Base-by-base conservation (phyloP, 1,140 invertebrate species). In the Manduca sexta region DNA sequence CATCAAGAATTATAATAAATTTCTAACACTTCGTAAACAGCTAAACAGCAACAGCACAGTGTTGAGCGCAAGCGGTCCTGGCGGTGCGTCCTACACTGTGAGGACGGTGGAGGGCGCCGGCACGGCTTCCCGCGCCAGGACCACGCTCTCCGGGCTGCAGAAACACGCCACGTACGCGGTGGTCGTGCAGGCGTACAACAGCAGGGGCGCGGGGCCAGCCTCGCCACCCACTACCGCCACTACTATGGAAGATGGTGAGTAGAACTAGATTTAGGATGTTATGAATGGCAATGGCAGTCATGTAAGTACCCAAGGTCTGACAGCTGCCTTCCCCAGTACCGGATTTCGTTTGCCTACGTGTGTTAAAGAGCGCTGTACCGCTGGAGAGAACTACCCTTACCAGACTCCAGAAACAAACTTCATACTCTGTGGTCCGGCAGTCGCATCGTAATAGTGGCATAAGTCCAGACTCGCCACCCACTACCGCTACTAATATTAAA, bases 141-240 rank as follows among this genome's bases (percentile, higher is more conserved):
- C 89, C 1, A 84, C 88, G 0, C 74, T 94, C 5, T 87, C 89
- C 34, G 92, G 91, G 13, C 85, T 98, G 18, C 90, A 93, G 67
- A 96, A 96, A 77, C 97, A 91, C 76, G 94, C 95, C 0, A 90
- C 92, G n/a, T 98, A 98, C 78, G 92, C 91, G 37, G 91, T 98
- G 1, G 92, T 97, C 18, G 94, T 98, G 0, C 95, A 98, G 76
- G 95, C 96, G 2, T 98, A 95, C 71, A 99, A 98, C 64, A 93
- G 93, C 29, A 89, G 95, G 56, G 97, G 97, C 1, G 91, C 93
- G 35, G 96, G 97, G 18, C 96, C 96, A 1, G 90, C 93, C 13
- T 97, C 94, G 2, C 90, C 92, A 8, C 93, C 95, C 61, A 90
- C 94, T 16, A 90, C 92, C 3, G 92, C 93, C 5, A 91, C 92